Base-by-base conservation (phyloP, 2,113 vertebrate genomes). In the Oplegnathus fasciatus region DNA sequence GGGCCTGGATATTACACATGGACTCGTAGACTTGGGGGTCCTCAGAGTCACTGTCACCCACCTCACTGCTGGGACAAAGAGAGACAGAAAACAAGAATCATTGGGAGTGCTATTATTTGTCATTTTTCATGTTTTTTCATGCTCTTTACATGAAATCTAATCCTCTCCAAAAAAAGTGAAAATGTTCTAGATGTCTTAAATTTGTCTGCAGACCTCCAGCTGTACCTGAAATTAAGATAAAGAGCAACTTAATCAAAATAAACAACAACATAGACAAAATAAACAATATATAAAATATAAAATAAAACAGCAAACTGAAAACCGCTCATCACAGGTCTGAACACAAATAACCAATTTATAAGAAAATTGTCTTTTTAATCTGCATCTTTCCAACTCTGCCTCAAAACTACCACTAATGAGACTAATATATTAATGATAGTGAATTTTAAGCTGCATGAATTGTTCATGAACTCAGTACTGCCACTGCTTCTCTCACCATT, bases 1-100 rank as follows among this genome's bases (percentile, higher is more conserved):
- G 98, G 70, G 96, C 96, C 88, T 97, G 97, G 65, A 99, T 98
- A 84, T 97, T 99, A 91, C 96, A 99, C 98, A 99, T 99, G 37
- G 98, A 97, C 93, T 99, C 98, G 8, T 99, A 99, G 4, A 94
- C 97, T 34, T 96, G 96, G 2, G 95, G 97, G 78, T 95, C 96
- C 3, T 99, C 98, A 2, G 75, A 84, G 86, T 97, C 96, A 64
- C 94, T 92, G 17, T 97, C 96, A 6, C 75, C 94, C n/a, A 94
- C 94, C 88, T 95, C 68, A 0, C 75, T 61, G 77, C 87, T 87
- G 37, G 13, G 3, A 68, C 6, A 71, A 9, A 58, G 37, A 37
- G 15, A 57, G 8, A 32, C 8, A 40, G 18, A 22, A 13, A 37
- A 22, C 2, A 37, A 14, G 0, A 1, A 61, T 4, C 1, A 40